Conservation (phyloP, 1,140 invertebrate genomes). For the Atopsyche davidsoni region DNA sequence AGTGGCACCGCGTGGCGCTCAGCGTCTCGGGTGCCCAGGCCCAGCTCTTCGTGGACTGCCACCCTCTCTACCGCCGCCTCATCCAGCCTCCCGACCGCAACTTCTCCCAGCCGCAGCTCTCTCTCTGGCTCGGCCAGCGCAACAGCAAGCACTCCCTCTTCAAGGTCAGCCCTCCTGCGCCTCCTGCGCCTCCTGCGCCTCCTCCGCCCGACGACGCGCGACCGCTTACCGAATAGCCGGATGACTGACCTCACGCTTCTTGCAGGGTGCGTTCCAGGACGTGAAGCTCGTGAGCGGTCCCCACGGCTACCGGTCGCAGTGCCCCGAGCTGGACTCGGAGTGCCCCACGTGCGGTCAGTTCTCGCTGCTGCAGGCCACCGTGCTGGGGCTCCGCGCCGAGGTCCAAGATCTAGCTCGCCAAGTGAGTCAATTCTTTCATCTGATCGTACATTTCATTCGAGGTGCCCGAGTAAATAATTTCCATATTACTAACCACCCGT, state of each 20-base stretch:
- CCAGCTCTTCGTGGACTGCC: slow-evolving; percentile 80
- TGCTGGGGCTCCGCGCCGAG: slow-evolving; percentile 58
- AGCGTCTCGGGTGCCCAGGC: slow-evolving; percentile 75
- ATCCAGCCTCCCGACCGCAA: slow-evolving; percentile 63
- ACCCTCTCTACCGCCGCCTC: slow-evolving; percentile 68
- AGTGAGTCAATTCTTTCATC: slow-evolving; percentile 48
- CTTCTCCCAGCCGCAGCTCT: slow-evolving; percentile 62
- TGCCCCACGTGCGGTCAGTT: slow-evolving; percentile 89
- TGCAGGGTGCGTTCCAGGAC: slow-evolving; percentile 80
- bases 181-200: too few relatives aligned
- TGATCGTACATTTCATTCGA: neutral
- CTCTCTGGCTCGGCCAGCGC: slow-evolving; percentile 82
- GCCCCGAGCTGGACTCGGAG: slow-evolving; percentile 74
- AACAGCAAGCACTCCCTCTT: slow-evolving; percentile 79
- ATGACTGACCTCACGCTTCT: slow-evolving; percentile 11
- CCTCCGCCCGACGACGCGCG: too few relatives aligned
- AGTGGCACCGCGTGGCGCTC: slow-evolving; percentile 80
- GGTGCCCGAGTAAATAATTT: slow-evolving; percentile 5
- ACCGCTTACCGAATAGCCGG: too few relatives aligned
- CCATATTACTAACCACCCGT: too few relatives aligned
- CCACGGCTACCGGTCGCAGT: slow-evolving; percentile 80
- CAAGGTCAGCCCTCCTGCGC: slow-evolving; percentile 72
- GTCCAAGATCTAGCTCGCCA: slow-evolving; percentile 62
- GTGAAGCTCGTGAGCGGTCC: slow-evolving; percentile 76
- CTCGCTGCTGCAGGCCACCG: slow-evolving; percentile 69